A percentile compares a stretch with the other conserved stretches of the same genome.
Conservation (phyloP, 2,797 vertebrate genomes). For the Pyrocephalus nanus region DNA sequence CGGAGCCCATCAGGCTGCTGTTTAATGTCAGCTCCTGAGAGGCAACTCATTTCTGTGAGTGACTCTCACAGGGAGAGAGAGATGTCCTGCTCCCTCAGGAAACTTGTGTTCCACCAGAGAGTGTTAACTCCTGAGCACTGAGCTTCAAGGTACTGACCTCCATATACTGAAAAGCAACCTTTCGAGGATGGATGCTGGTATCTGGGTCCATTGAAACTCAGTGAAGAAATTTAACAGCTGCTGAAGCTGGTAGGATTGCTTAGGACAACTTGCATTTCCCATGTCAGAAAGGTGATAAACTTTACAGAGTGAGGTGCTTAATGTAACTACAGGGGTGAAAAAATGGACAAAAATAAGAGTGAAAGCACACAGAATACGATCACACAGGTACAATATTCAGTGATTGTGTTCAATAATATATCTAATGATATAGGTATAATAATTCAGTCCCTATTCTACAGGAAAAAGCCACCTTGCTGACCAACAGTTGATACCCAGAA, state of each 20-base stretch:
- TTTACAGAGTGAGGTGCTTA: background rate
- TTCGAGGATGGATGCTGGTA: background rate
- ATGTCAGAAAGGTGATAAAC: background rate
- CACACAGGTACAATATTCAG: background rate
- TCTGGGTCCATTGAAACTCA: background rate
- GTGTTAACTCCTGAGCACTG: background rate
- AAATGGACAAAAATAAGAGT: background rate
- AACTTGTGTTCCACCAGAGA: background rate
- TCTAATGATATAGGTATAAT: no score
- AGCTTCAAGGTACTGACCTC: background rate
- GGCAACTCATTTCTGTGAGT: fast-evolving
- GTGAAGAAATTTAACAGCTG: background rate
- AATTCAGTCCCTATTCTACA: background rate
- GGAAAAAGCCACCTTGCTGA: background rate
- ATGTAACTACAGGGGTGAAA: fast-evolving
- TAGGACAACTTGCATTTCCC: background rate
- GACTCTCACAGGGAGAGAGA: background rate
- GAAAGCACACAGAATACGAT: background rate
- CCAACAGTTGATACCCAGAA: no score
- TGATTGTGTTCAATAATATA: no score
- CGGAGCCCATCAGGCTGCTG: background rate
- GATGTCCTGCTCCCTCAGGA: background rate
- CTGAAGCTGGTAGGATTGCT: background rate
- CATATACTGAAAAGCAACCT: background rate
- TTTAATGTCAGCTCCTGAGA: background rate